Conservation (phyloP, 2,797 vertebrate species). For the Parotocinclus haroldoi region DNA sequence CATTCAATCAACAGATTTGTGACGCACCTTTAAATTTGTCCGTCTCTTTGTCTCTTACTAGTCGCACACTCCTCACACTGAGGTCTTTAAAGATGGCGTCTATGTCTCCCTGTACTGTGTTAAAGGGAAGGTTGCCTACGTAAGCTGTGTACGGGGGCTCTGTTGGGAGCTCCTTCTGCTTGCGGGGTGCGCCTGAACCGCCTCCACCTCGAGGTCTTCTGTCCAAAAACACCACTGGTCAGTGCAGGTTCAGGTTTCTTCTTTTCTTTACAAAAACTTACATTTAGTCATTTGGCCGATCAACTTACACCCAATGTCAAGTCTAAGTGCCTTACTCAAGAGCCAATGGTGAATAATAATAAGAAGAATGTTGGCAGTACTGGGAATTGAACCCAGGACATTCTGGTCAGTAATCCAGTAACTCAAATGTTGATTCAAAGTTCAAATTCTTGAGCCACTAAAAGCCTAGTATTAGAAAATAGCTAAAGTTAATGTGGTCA, state of each 20-base stretch:
- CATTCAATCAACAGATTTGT: background rate
- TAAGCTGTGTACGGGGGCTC: conserved; percentile 97
- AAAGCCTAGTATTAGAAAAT: too few species aligned
- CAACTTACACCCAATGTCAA: too few species aligned
- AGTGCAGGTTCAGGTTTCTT: background rate
- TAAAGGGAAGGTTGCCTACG: conserved; percentile 95
- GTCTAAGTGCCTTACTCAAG: too few species aligned
- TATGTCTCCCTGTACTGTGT: conserved; percentile 97
- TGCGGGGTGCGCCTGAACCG: conserved; percentile 77
- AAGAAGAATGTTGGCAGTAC: too few species aligned
- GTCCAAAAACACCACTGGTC: conserved; percentile 15
- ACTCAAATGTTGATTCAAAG: too few species aligned
- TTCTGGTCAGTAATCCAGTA: too few species aligned
- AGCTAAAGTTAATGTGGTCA: too few species aligned
- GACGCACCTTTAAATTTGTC: conserved; percentile 97
- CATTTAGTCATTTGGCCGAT: too few species aligned
- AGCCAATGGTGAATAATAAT: too few species aligned
- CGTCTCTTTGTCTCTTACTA: conserved; percentile 98
- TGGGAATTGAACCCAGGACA: too few species aligned
- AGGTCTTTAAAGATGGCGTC: conserved; percentile 96
- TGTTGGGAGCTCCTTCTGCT: conserved; percentile 93
- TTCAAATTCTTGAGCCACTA: too few species aligned
- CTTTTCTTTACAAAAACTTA: too few species aligned
- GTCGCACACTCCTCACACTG: conserved; percentile 87
- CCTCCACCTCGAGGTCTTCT: conserved; percentile 56